Evolutionary conservation across 2,888 invertebrate species (phyloP).

Genomic region (Andricus curvator): DNA sequence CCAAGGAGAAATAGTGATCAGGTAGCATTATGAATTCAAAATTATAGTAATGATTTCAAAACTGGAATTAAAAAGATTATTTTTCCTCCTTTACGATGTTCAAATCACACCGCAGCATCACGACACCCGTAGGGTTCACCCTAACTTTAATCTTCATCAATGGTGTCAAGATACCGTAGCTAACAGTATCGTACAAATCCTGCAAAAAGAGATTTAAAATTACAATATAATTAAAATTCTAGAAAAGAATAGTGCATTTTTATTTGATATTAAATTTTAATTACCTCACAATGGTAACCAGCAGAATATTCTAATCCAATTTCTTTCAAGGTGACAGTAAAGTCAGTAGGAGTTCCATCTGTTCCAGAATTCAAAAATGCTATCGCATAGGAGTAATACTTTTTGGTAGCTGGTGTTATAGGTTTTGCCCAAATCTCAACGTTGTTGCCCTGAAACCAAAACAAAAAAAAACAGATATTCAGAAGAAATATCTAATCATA

Average conservation of each 20-base stretch:
- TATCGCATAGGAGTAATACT: conserved; percentile 93
- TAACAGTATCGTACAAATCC: conserved; percentile 94
- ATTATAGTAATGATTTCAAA: too few species aligned
- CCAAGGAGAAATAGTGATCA: too few species aligned
- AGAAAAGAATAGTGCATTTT: background rate
- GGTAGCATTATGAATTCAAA: too few species aligned
- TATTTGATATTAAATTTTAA: conserved; percentile 10
- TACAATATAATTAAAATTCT: conserved; percentile 29
- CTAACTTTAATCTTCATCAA: conserved; percentile 95
- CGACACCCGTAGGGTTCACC: conserved; percentile 95
- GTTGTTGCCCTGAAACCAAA: conserved; percentile 87
- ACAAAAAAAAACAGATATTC: background rate
- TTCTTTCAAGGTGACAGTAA: conserved; percentile 91
- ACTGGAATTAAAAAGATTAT: too few species aligned
- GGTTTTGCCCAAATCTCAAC: conserved; percentile 97
- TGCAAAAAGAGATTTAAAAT: conserved; percentile 76
- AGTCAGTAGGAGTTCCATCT: conserved; percentile 94
- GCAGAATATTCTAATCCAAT: conserved; percentile 89
- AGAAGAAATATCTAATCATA: too few species aligned
- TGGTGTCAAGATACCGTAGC: conserved; percentile 90
- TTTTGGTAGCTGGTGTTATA: conserved; percentile 89
- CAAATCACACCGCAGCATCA: conserved; percentile 89
- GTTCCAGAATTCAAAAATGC: conserved; percentile 93
- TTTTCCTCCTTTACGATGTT: conserved; percentile 73
- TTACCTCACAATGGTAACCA: conserved; percentile 91